Conservation (phyloP, 2,797 vertebrate genomes). For the Smutsia gigantea region DNA sequence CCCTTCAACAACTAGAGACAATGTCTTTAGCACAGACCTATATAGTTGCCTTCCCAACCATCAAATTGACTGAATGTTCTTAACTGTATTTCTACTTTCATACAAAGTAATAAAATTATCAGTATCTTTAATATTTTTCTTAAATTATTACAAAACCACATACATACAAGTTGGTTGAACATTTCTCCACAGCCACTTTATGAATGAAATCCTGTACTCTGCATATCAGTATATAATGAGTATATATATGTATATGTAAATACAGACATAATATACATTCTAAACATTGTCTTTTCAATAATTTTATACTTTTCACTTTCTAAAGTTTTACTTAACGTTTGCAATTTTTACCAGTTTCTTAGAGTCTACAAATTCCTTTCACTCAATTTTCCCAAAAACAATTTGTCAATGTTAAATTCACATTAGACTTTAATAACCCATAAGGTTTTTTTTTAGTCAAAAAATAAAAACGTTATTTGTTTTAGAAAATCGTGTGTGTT, state of each 20-base stretch:
- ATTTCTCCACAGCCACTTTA: neutral
- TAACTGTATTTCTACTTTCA: neutral
- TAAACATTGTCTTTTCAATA: neutral
- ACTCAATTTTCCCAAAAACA: neutral
- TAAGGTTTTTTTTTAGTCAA: neutral
- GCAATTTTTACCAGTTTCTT: neutral
- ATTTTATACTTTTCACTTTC: neutral
- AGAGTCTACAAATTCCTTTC: neutral
- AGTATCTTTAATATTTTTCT: too few species aligned
- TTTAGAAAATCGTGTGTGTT: neutral
- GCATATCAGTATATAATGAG: neutral
- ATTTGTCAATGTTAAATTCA: neutral
- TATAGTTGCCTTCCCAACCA: neutral
- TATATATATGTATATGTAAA: neutral
- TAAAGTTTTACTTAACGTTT: neutral
- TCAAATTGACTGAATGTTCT: neutral
- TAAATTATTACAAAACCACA: neutral
- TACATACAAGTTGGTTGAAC: neutral
- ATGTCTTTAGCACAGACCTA: neutral
- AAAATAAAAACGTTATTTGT: neutral
- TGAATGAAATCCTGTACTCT: neutral
- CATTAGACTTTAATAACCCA: neutral
- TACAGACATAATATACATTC: neutral
- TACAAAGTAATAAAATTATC: neutral
- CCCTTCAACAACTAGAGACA: neutral